These are phyloP conservation scores for Hemicordylus capensis DNA, from an alignment of 2,113 vertebrate species.

Conservation along the genomic window DNA sequence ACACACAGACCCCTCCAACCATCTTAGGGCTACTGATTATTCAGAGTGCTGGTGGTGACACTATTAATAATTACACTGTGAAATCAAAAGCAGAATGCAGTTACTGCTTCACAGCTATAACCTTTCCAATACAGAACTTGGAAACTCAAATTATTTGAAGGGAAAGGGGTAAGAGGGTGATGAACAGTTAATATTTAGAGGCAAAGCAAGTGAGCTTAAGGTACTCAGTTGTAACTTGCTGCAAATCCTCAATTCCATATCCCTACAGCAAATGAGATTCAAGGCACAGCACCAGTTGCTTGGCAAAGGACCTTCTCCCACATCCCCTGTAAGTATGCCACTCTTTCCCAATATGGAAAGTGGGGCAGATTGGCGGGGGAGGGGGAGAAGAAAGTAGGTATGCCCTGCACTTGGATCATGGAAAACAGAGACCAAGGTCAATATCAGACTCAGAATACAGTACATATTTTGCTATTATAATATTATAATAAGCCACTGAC, in stretches of 20 bases:
- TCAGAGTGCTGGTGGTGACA: too few relatives aligned
- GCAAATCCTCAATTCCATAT: neutral
- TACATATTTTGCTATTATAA: rapidly evolving
- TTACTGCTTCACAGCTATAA: neutral
- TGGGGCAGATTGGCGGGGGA: too few relatives aligned
- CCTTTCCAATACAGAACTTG: neutral
- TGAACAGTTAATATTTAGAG: neutral
- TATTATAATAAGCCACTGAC: neutral
- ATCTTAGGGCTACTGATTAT: neutral
- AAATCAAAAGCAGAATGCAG: neutral
- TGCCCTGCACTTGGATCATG: neutral
- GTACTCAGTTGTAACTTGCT: neutral
- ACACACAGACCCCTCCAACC: too few relatives aligned
- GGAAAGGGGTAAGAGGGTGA: neutral
- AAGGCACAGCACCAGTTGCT: constrained; percentile 17
- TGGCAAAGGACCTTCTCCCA: constrained; percentile 19
- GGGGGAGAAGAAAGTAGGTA: neutral
- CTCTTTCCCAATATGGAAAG: constrained; percentile 52
- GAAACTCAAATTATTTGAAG: neutral
- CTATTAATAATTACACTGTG: neutral
- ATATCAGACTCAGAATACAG: rapidly evolving
- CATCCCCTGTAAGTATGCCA: constrained; percentile 15
- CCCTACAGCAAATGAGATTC: constrained; percentile 17
- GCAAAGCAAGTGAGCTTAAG: constrained; percentile 3
- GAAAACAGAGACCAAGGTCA: constrained; percentile 4